phyloP scores from a whole-genome alignment of 2,888 invertebrate species.

The Mythimna lalbum region DNA sequence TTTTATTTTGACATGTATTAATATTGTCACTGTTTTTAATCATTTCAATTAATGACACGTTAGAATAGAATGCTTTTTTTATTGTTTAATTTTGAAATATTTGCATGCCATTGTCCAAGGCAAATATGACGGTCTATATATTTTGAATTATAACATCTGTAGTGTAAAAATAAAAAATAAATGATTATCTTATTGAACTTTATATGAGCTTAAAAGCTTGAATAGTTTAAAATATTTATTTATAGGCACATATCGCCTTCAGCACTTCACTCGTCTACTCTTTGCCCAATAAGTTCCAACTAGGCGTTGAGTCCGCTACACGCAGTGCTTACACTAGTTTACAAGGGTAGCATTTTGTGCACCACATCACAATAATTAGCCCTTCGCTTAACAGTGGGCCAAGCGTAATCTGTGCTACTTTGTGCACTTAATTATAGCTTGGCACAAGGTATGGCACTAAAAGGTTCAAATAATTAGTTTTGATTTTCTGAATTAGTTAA shows the following conservation, averaged over 20 bases:
- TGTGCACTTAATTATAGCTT: conserved; percentile 71
- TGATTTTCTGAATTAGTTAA: conserved; percentile 7
- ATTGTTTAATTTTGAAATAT: no score
- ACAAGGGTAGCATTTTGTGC: conserved; percentile 80
- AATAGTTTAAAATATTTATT: no score
- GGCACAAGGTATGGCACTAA: conserved; percentile 13
- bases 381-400: conserved; percentile 76
- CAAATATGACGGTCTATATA: no score
- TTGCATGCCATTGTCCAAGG: no score
- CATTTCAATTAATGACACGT: no score
- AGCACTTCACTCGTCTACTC: conserved; percentile 26
- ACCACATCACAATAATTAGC: conserved; percentile 79
- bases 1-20: no score
- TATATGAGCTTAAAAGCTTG: no score
- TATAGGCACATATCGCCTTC: conserved; percentile 8
- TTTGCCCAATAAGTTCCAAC: conserved; percentile 66
- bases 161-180: no score
- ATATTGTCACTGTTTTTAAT: no score
- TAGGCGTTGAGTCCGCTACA: conserved; percentile 70
- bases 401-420: conserved; percentile 74
- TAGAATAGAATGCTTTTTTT: no score
- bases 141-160: no score
- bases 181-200: no score
- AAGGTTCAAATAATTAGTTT: conserved; percentile 25
- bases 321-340: conserved; percentile 70